These are phyloP conservation scores for Esox masquinongy DNA, from an alignment of 2,797 vertebrate genomes.

Conservation along the genomic window DNA sequence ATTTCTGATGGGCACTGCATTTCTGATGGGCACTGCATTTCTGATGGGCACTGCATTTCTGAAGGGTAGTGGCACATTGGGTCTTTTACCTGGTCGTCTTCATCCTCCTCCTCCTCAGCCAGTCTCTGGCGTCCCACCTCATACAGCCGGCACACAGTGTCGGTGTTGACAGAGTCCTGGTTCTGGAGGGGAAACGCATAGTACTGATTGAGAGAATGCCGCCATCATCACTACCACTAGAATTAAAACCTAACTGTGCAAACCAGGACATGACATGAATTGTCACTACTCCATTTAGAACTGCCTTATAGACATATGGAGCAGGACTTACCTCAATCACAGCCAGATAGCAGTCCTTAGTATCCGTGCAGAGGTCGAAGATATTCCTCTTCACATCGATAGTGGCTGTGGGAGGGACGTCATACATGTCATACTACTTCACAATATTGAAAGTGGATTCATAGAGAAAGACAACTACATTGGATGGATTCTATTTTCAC, in stretches of 20 bases:
- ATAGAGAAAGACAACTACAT: neutral
- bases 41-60: neutral
- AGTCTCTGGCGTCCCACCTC: constrained; percentile 96
- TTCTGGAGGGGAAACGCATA: constrained; percentile 75
- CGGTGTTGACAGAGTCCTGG: constrained; percentile 96
- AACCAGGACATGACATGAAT: too few relatives aligned
- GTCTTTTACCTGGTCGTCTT: constrained; percentile 91
- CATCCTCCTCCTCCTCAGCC: constrained; percentile 97
- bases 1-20: neutral
- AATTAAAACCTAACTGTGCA: too few relatives aligned
- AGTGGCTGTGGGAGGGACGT: constrained; percentile 77
- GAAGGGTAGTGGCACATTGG: neutral
- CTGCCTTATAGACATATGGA: neutral
- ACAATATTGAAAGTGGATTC: neutral
- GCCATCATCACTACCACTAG: too few relatives aligned
- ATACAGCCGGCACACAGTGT: constrained; percentile 95
- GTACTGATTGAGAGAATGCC: neutral
- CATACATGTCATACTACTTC: neutral
- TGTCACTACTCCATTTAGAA: too few relatives aligned
- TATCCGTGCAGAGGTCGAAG: constrained; percentile 97
- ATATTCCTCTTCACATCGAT: constrained; percentile 98
- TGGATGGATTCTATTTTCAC: neutral
- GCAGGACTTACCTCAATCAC: constrained; percentile 89
- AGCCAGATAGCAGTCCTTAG: constrained; percentile 98
- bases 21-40: too few relatives aligned